These are phyloP conservation scores for Plusia festucae DNA, from an alignment of 2,888 invertebrate genomes.

Conservation along the genomic window DNA sequence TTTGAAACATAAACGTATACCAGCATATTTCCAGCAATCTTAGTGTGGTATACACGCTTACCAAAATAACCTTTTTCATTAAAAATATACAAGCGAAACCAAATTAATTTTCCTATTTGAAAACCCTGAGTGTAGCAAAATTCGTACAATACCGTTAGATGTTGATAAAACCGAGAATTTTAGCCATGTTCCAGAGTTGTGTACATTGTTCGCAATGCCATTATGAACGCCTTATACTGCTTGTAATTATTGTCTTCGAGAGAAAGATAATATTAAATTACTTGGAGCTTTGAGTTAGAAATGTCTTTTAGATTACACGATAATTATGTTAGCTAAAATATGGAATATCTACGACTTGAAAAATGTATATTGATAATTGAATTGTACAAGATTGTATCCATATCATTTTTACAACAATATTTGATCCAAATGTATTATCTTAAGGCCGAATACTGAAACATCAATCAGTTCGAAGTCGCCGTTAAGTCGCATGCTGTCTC, in stretches of 20 bases:
- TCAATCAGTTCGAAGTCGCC: too few relatives aligned
- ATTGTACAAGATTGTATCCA: too few relatives aligned
- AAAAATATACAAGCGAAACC: background rate
- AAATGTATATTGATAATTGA: too few relatives aligned
- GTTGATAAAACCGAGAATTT: constrained; percentile 21
- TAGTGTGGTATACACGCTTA: background rate
- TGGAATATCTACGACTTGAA: background rate
- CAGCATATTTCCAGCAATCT: background rate
- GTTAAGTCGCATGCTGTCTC: too few relatives aligned
- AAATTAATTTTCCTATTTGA: background rate
- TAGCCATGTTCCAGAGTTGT: constrained; percentile 14
- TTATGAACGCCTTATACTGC: constrained; percentile 9
- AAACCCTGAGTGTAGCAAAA: constrained; percentile 16
- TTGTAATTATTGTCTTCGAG: constrained; percentile 13
- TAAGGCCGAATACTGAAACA: too few relatives aligned
- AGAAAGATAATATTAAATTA: background rate
- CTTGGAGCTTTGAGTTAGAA: background rate
- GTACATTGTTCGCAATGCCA: constrained; percentile 16
- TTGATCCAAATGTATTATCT: too few relatives aligned
- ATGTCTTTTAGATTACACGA: background rate
- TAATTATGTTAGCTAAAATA: background rate
- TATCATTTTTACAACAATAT: too few relatives aligned
- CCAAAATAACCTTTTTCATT: constrained; percentile 1
- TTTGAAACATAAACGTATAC: background rate
- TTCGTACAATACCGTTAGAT: constrained; percentile 14